Base-by-base conservation (phyloP, 2,113 vertebrate genomes). In the Pomatorhinus ruficollis region DNA sequence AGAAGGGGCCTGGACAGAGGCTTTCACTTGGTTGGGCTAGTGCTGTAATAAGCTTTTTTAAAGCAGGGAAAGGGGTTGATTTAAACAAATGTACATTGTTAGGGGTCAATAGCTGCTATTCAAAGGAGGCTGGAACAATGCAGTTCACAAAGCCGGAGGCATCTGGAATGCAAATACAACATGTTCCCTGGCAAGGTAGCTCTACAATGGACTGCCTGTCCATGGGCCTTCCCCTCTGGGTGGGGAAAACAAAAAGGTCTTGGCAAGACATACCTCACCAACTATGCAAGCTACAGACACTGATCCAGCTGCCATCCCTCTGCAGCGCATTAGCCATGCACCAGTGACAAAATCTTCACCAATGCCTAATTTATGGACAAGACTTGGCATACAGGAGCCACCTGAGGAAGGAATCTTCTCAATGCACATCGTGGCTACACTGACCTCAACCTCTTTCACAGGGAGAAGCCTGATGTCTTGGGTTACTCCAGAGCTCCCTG, bases 31-130 rank as follows among this genome's bases (percentile, higher is more conserved):
- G 52, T 47, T 78, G 33, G 21, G 10, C 10, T 56, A 39, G 24
- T 60, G 63, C 50, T 88, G 88, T 83, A 90, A 83, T n/a, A 92
- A 83, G 28, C 25, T 90, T 93, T 93, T 93, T 64, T 64, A 75
- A 93, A 91, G 50, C 12, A 87, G 9, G 7, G 17, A 77, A 92
- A 81, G 22, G 8, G 22, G 74, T 83, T 78, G 77, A 87, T 87
- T 93, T 87, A 91, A 97, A 96, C 93, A 97, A 95, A 78, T 21
- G 80, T 37, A 92, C 83, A 87, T 84, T 95, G 91, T 96, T 89
- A 89, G 60, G 60, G 89, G 95, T 96, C 93, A 96, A 87, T 82
- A 90, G 86, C 91, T 74, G 57, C 79, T 95, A 95, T 92, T 96
- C 95, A 95, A 64, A 64, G 54, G 53, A 89, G 57, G 47, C 27